These are phyloP conservation scores for Lethenteron camtschaticum DNA, from an alignment of 2,113 vertebrate species.

Conservation along the genomic window DNA sequence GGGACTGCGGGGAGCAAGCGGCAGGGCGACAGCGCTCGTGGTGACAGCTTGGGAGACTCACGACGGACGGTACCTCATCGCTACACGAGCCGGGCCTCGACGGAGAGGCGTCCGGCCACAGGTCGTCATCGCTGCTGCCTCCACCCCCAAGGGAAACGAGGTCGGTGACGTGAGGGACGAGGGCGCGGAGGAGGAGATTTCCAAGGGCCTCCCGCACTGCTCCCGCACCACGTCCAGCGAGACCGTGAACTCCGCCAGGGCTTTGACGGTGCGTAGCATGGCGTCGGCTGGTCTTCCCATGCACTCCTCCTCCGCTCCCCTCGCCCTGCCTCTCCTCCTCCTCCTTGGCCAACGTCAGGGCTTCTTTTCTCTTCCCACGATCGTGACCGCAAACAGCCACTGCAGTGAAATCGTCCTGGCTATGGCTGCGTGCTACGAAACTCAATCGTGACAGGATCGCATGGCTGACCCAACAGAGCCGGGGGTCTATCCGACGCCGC, in stretches of 20 bases:
- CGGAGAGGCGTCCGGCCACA: conserved; percentile 9
- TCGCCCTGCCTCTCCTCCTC: background rate
- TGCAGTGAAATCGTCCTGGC: too few species aligned
- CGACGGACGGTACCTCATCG: too few species aligned
- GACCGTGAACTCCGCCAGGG: conserved; percentile 88
- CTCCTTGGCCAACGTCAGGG: background rate
- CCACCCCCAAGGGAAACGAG: conserved; percentile 7
- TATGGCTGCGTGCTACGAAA: too few species aligned
- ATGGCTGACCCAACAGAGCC: too few species aligned
- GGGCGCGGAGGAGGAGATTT: conserved; percentile 10
- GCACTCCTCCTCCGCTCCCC: background rate
- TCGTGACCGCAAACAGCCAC: too few species aligned
- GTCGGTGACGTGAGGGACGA: background rate
- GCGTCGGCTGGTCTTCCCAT: conserved; percentile 3
- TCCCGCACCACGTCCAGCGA: conserved; percentile 91
- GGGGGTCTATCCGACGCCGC: too few species aligned
- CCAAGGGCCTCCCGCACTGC: conserved; percentile 23
- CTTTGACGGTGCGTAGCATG: conserved; percentile 97
- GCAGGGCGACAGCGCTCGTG: too few species aligned
- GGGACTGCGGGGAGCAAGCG: too few species aligned
- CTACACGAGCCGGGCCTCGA: too few species aligned
- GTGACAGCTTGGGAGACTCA: too few species aligned
- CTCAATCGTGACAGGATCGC: too few species aligned
- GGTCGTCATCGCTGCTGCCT: conserved; percentile 1
- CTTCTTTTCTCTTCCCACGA: too few species aligned